These are phyloP conservation scores for Tethya wilhelma DNA, from an alignment of 37 sponge, comb jelly and placozoan genomes.

Conservation along the genomic window DNA sequence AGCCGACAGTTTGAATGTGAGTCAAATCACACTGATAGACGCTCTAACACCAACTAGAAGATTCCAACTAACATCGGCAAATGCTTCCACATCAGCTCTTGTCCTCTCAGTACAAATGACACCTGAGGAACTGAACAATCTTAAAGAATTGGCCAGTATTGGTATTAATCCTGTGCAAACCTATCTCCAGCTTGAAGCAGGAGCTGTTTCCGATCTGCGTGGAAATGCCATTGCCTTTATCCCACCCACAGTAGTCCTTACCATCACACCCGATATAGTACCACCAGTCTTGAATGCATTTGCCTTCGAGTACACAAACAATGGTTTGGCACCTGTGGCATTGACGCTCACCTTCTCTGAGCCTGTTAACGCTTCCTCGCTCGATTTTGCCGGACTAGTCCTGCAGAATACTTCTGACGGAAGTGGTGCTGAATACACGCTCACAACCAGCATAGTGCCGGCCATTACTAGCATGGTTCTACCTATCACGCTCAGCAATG, in stretches of 20 bases:
- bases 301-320: constrained; percentile 60
- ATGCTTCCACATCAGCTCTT: constrained; percentile 4
- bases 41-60: constrained; percentile 8
- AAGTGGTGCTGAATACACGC: constrained; percentile 20
- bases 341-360: constrained; percentile 80
- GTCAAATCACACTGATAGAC: constrained; percentile 46
- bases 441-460: constrained; percentile 36
- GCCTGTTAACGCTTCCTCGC: constrained; percentile 57
- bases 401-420: constrained; percentile 56
- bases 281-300: constrained; percentile 65
- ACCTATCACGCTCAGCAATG: constrained; percentile 45
- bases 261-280: constrained; percentile 44
- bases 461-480: constrained; percentile 16
- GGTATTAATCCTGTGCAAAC: constrained; percentile 45
- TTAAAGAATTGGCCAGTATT: constrained; percentile 78
- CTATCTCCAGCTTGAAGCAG: constrained; percentile 59
- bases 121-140: constrained; percentile 57
- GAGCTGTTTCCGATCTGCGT: constrained; percentile 71
- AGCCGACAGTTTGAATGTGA: constrained; percentile 50
- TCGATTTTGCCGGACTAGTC: constrained; percentile 45
- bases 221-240: constrained; percentile 40
- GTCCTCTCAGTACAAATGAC: constrained; percentile 53
- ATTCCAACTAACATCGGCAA: constrained; percentile 43
- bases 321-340: constrained; percentile 61
- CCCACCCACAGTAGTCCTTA: constrained; percentile 21